These are phyloP conservation scores for Drosophila niveifrons DNA, from an alignment of 2,888 invertebrate species.

Conservation along the genomic window DNA sequence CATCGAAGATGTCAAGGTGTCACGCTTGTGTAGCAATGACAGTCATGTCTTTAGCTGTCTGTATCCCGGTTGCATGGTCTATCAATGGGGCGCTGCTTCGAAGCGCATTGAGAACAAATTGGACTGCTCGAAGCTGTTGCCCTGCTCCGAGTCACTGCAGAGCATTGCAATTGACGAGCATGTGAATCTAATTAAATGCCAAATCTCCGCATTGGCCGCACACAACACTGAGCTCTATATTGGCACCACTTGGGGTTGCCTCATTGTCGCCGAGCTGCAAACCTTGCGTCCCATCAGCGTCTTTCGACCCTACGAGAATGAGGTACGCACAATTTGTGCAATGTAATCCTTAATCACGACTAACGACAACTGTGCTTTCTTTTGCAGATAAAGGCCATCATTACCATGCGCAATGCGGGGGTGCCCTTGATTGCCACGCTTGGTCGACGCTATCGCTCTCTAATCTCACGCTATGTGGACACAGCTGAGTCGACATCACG, in stretches of 20 bases:
- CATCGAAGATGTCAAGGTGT: constrained; percentile 87
- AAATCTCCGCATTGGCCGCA: constrained; percentile 88
- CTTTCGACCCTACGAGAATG: constrained; percentile 95
- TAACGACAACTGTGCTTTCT: neutral
- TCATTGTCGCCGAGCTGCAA: constrained; percentile 94
- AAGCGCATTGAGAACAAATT: constrained; percentile 91
- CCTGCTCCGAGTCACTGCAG: constrained; percentile 96
- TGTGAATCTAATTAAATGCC: constrained; percentile 91
- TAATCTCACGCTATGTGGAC: constrained; percentile 89
- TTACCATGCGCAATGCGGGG: constrained; percentile 86
- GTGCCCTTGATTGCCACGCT: constrained; percentile 90
- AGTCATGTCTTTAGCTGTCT: constrained; percentile 92
- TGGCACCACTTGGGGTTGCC: constrained; percentile 97
- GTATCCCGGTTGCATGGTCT: constrained; percentile 94
- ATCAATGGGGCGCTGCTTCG: constrained; percentile 92
- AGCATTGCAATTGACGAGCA: constrained; percentile 96
- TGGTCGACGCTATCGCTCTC: constrained; percentile 93
- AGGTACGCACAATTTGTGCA: constrained; percentile 86
- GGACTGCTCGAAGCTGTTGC: constrained; percentile 96
- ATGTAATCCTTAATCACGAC: neutral
- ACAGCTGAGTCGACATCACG: constrained; percentile 72
- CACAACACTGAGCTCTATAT: constrained; percentile 91
- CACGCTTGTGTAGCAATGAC: constrained; percentile 89
- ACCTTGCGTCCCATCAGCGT: constrained; percentile 94
- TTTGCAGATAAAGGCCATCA: constrained; percentile 87